Evolutionary conservation across 2,113 vertebrate species (phyloP), one percentile per base, ranked within the genome.

Genomic region (Alexandromys fortis): DNA sequence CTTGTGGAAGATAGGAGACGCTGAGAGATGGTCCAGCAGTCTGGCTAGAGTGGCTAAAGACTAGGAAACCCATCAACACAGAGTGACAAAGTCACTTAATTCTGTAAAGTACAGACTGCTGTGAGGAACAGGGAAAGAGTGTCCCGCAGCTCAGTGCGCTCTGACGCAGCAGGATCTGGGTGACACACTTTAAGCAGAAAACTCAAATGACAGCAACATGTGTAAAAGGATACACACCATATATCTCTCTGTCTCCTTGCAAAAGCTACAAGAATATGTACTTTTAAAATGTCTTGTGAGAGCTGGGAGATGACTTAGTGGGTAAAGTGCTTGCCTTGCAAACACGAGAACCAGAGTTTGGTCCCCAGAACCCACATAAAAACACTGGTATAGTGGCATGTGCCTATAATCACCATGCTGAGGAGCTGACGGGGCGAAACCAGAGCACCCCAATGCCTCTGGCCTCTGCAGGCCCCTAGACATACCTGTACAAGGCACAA

Each of bases 1-100:
- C n/a, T 0, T 2, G 4, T 0, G 0, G 33, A 17, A 1, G 10
- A 45, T 5, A 28, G 42, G n/a, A 79, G 55, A 45, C 5, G 8
- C 7, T 47, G 72, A 28, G n/a, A 28, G 52, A 35, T 2, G 2
- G 6, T 49, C 61, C 12, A 19, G 68, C 1, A 63, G 38, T 42
- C 33, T 4, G 3, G 24, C 7, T n/a, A 10, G 2, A 42, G 35
- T 24, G 13, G 55, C 4, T 88, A 88, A 86, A 87, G 26, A 26
- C 67, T 63, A 90, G 89, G 55, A 86, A 58, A 89, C 61, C 52
- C 87, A 63, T 38, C 28, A 42, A 7, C 47, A 61, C n/a, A 30
- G 87, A 35, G 13, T 45, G 52, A 76, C 16, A 89, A 75, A 49
- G 65, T 58, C 42, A 10, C 21, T 49, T 2, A 4, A 0, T 11